A percentile compares a stretch with the other conserved stretches of the same genome.
These are phyloP conservation scores for Trogon melanurus DNA, from an alignment of 2,113 vertebrate species.

Conservation along the genomic window DNA sequence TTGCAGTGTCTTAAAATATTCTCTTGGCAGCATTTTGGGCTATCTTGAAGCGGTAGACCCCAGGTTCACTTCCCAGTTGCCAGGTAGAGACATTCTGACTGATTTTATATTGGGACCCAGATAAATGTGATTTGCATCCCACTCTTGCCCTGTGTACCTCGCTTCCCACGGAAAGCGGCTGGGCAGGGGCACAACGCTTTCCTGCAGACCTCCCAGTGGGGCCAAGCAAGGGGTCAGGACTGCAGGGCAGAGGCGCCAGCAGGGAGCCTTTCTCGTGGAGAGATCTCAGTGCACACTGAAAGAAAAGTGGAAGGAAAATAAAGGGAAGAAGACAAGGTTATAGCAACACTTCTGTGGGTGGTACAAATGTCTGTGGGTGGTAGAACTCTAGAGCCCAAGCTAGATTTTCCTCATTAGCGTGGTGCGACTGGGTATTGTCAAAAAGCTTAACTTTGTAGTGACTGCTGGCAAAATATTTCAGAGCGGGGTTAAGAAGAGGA, in stretches of 20 bases:
- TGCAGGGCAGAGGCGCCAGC: background rate
- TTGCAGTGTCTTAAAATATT: background rate
- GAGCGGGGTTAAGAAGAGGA: background rate
- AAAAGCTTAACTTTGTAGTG: slow-evolving; percentile 1
- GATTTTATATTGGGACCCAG: background rate
- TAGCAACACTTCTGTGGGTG: background rate
- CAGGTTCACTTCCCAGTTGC: background rate
- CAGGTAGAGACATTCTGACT: background rate
- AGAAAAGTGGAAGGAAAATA: background rate
- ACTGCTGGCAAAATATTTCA: slow-evolving; percentile 24
- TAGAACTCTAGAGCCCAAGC: background rate
- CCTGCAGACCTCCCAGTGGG: background rate
- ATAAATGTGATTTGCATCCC: background rate
- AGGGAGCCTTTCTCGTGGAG: rapidly evolving
- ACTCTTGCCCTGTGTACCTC: background rate
- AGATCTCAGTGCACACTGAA: background rate
- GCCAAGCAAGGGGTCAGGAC: background rate
- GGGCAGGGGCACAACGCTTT: background rate
- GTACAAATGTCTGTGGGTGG: slow-evolving; percentile 22
- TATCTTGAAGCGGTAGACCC: background rate
- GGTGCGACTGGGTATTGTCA: slow-evolving; percentile 15
- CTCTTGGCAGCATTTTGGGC: background rate
- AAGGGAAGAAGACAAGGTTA: slow-evolving; percentile 1
- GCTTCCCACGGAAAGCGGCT: background rate
- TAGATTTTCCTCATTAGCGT: slow-evolving; percentile 17